Conservation (phyloP, 2,888 invertebrate species). For the Furcula furcula region DNA sequence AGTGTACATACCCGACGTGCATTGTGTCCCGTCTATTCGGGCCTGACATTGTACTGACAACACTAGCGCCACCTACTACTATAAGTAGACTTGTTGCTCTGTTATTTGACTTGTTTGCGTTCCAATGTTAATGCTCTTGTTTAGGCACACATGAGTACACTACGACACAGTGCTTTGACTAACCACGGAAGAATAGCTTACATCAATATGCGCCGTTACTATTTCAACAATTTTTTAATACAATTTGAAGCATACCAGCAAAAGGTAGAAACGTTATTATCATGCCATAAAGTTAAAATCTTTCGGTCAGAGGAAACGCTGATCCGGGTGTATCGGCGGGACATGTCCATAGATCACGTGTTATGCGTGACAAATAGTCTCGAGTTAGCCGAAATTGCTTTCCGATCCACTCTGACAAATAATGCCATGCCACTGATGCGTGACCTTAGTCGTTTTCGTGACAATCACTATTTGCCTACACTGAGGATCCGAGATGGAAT, state of each 20-base stretch:
- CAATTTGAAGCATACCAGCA: constrained; percentile 5
- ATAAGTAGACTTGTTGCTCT: constrained; percentile 54
- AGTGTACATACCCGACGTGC: constrained; percentile 43
- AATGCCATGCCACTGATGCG: constrained; percentile 73
- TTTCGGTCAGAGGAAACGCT: constrained; percentile 22
- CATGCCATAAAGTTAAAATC: constrained; percentile 36
- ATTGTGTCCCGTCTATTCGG: constrained; percentile 50
- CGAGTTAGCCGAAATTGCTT: constrained; percentile 76
- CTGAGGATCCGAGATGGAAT: constrained; percentile 43
- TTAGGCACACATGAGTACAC: constrained; percentile 6
- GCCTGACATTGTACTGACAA: constrained; percentile 42
- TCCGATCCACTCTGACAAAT: constrained; percentile 78
- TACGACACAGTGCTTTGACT: too few species aligned
- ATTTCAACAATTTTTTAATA: too few species aligned
- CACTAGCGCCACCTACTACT: constrained; percentile 28
- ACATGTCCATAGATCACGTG: constrained; percentile 69
- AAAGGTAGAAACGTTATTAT: constrained; percentile 30
- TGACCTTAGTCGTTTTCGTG: constrained; percentile 66
- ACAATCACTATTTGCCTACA: constrained; percentile 67
- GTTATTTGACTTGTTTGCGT: constrained; percentile 32
- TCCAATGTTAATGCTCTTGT: constrained; percentile 15
- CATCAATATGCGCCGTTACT: too few species aligned
- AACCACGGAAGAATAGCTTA: too few species aligned
- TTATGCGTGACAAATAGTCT: constrained; percentile 79
- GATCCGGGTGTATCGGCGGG: constrained; percentile 49